A percentile compares a stretch with the other conserved stretches of the same genome.
These are phyloP conservation scores for Trachelus stipa DNA, from an alignment of 2,888 invertebrate species.

Conservation along the genomic window DNA sequence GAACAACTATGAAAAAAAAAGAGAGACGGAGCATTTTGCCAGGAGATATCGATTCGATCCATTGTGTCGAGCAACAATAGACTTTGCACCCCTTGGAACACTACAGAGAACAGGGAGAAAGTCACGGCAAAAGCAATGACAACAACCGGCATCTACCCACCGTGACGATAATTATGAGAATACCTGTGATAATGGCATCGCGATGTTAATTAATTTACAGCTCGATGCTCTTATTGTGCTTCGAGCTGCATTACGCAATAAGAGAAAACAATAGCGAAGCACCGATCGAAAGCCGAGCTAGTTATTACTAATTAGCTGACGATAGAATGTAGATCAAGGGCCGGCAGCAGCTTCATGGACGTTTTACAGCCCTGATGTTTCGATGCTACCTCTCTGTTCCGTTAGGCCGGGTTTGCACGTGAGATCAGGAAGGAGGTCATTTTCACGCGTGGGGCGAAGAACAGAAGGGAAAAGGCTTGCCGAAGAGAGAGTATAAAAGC, in stretches of 20 bases:
- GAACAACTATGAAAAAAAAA: not conserved
- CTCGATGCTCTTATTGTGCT: not conserved
- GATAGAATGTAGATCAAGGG: not conserved
- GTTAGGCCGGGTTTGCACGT: not conserved
- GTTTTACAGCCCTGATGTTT: not conserved
- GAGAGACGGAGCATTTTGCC: not conserved
- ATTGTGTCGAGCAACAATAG: not conserved
- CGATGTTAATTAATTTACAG: not conserved
- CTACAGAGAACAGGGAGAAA: not conserved
- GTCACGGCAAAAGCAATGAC: not conserved
- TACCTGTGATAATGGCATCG: not conserved
- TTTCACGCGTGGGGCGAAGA: not conserved
- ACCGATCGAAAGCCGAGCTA: not conserved
- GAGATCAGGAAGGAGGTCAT: not conserved
- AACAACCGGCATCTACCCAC: not conserved
- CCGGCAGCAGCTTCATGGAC: not conserved
- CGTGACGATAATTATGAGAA: not conserved
- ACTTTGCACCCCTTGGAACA: not conserved
- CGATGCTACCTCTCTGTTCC: not conserved
- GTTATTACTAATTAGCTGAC: not conserved
- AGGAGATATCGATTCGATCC: not conserved
- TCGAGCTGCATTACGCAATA: not conserved
- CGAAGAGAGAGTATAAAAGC: constrained; percentile 20
- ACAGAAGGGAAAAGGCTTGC: constrained; percentile 14
- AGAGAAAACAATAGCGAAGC: not conserved